Conservation (phyloP, 2,113 vertebrate species). For the Cyanocitta stelleri region DNA sequence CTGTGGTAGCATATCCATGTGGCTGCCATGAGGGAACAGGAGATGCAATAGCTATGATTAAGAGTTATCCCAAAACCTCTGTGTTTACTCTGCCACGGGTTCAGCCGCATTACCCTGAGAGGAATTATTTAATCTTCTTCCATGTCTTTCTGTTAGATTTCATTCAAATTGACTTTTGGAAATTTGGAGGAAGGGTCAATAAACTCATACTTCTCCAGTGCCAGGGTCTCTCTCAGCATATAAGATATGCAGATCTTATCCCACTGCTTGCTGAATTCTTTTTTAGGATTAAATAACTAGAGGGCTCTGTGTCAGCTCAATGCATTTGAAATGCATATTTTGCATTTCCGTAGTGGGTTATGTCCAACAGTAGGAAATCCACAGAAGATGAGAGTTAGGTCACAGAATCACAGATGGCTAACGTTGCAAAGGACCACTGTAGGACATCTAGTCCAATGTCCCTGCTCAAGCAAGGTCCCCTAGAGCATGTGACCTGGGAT, state of each 20-base stretch:
- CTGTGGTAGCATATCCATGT: neutral
- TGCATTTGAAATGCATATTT: neutral
- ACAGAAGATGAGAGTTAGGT: neutral
- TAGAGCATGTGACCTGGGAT: neutral
- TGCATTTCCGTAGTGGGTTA: neutral
- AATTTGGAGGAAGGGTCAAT: neutral
- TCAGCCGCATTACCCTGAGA: neutral
- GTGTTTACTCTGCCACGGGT: accelerated
- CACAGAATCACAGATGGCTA: neutral
- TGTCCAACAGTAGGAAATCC: neutral
- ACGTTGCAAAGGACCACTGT: neutral
- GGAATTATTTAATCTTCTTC: neutral
- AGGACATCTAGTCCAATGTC: neutral
- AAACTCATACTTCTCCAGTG: neutral
- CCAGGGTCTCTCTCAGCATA: neutral
- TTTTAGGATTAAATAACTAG: neutral
- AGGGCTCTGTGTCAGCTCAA: neutral
- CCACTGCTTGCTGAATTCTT: neutral
- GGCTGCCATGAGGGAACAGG: neutral
- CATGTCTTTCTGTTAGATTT: neutral
- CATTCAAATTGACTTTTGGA: neutral
- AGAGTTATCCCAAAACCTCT: neutral
- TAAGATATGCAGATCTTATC: neutral
- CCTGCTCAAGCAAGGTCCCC: neutral
- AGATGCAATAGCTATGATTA: neutral